Conservation (phyloP, 2,888 invertebrate species). For the Bursaphelenchus okinawaensis region DNA sequence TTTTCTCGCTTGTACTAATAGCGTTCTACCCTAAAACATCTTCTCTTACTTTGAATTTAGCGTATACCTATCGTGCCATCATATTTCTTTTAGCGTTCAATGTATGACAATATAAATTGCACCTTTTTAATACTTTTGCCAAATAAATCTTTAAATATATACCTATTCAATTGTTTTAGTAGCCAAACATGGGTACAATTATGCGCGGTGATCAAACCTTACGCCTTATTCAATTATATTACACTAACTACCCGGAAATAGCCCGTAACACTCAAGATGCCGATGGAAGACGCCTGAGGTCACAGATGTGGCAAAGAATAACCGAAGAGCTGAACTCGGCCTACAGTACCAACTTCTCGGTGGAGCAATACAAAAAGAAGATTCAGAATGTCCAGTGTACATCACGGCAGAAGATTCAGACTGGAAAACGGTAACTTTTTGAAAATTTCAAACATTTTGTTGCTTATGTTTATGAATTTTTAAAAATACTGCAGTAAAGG, state of each 20-base stretch:
- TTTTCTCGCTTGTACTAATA: no score
- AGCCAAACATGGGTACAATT: conserved; percentile 28
- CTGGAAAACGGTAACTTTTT: conserved; percentile 26
- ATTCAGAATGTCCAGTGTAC: conserved; percentile 36
- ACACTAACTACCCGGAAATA: conserved; percentile 34
- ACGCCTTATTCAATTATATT: conserved; percentile 31
- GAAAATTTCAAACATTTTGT: background rate
- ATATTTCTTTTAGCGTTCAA: no score
- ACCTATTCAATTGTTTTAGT: background rate
- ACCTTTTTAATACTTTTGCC: no score
- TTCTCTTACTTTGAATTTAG: no score
- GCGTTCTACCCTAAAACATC: no score
- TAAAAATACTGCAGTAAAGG: background rate
- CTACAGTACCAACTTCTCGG: conserved; percentile 24
- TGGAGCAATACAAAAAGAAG: conserved; percentile 38
- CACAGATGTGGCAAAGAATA: conserved; percentile 30
- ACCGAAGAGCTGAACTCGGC: conserved; percentile 28
- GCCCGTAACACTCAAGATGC: conserved; percentile 31
- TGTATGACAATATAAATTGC: no score
- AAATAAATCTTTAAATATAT: background rate
- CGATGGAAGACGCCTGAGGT: conserved; percentile 23
- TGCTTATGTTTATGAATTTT: background rate
- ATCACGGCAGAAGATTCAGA: conserved; percentile 31
- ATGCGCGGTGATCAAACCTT: conserved; percentile 34
- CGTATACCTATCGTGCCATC: no score